Evolutionary conservation across 1,140 invertebrate species (phyloP), one percentile per base, ranked within the genome.

Genomic region (Drosophila kikkawai): DNA sequence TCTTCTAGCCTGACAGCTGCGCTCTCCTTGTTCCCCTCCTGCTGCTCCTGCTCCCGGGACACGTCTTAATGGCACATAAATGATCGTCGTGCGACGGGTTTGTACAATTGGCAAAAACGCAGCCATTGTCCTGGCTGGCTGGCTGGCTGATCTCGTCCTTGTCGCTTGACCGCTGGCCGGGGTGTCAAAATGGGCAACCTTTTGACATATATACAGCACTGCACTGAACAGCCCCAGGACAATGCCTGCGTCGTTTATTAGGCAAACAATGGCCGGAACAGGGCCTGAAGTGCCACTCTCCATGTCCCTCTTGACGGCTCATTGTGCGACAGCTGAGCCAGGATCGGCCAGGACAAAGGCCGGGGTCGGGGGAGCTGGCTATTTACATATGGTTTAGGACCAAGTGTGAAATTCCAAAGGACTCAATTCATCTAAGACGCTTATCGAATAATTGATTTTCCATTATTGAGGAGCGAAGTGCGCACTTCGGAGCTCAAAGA

Each of bases 1-100:
- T 64, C 64, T 67, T 45, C 66, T 32, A 34, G 44, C 39, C 59
- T 37, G 44, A 60, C 70, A 74, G 55, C 70, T 74, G 70, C 70
- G 17, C 53, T 53, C 26, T 44, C 39, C 61, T 60, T 7, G 42
- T 48, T 45, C 42, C 58, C 19, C 12, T 69, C 47, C 51, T 19
- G 48, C 29, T 34, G 48, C 56, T 56, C 70, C 73, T 36, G 56
- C 56, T 48, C 15, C 32, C 50, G 42, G 69, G 55, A 73, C 63
- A 70, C 44, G 59, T 79, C 75, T 78, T 88, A 87, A 87, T 87
- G 84, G 68, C 83, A 83, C 84, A 80, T 87, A 87, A 87, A 88
- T 83, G 83, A 87, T 83, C 83, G 63, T 59, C 55, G 82, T 58
- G 53, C 36, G 37, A 69, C 79, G 76, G 76, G 83, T 71, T 82